Evolutionary conservation across 1,140 invertebrate species (phyloP).

Genomic region (Acyrthosiphon pisum): DNA sequence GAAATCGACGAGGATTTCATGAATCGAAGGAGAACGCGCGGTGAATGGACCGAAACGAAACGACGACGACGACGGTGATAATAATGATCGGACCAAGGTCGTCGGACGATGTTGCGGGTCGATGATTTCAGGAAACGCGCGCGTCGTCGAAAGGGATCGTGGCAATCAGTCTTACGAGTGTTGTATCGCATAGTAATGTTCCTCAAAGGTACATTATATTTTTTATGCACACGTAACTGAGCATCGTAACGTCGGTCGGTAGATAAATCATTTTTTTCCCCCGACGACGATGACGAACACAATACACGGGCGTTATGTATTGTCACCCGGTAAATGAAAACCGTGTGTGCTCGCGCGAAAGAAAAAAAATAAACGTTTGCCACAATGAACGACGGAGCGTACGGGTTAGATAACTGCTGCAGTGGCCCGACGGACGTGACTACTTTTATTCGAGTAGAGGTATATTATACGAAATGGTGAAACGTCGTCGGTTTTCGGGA

Average conservation of each 20-base stretch:
- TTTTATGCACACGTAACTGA: not conserved
- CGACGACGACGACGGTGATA: slow-evolving; percentile 64
- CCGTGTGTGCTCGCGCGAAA: not conserved
- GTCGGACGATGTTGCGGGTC: slow-evolving; percentile 59
- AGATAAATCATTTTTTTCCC: not conserved
- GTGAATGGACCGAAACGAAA: slow-evolving; percentile 66
- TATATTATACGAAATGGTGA: slow-evolving; percentile 49
- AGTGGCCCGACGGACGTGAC: slow-evolving; percentile 22
- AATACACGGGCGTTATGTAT: not conserved
- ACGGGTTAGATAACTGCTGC: slow-evolving; percentile 37
- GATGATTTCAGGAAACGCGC: slow-evolving; percentile 40
- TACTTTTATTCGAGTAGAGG: slow-evolving; percentile 54
- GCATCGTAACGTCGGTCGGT: not conserved
- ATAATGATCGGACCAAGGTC: slow-evolving; percentile 63
- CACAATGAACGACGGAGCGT: not conserved
- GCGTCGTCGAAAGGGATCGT: not conserved
- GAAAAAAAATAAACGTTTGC: not conserved
- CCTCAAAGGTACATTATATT: not conserved
- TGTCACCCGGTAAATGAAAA: not conserved
- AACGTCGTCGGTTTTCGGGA: slow-evolving; percentile 59
- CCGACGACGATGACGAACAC: not conserved
- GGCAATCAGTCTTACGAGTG: not conserved
- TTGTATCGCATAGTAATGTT: not conserved
- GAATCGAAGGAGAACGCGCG: slow-evolving; percentile 16
- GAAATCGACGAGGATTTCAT: slow-evolving; percentile 25